Evolutionary conservation across 2,888 invertebrate genomes (phyloP).

Genomic region (Dolichopus griseipennis): DNA sequence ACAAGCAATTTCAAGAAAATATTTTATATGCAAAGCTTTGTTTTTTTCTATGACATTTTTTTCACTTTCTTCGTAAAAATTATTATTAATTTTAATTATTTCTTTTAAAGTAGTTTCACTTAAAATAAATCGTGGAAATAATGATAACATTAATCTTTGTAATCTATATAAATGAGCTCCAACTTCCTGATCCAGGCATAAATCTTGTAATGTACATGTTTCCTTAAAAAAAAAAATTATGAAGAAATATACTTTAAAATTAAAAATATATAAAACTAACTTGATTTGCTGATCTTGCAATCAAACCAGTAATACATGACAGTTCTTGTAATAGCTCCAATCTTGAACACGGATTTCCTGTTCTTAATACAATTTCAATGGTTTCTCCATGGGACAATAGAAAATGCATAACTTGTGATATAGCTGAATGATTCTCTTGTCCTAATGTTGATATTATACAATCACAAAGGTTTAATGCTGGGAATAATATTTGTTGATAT

Average conservation of each 20-base stretch:
- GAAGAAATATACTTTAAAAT: not conserved
- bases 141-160: constrained; percentile 63
- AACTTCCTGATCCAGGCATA: constrained; percentile 43
- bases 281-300: constrained; percentile 58
- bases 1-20: constrained; percentile 55
- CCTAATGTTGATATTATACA: constrained; percentile 75
- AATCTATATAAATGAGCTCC: constrained; percentile 58
- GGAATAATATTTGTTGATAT: constrained; percentile 74
- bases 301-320: constrained; percentile 65
- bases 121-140: constrained; percentile 61
- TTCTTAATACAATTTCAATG: constrained; percentile 66
- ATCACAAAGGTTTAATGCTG: constrained; percentile 72
- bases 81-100: constrained; percentile 32
- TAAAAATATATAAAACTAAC: constrained; percentile 26
- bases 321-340: constrained; percentile 62
- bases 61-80: constrained; percentile 25
- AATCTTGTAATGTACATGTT: constrained; percentile 33
- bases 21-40: constrained; percentile 42
- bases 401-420: constrained; percentile 70
- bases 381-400: constrained; percentile 74
- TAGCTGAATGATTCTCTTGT: constrained; percentile 71
- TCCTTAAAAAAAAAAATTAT: constrained; percentile 29
- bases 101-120: constrained; percentile 39
- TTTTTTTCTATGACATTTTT: constrained; percentile 24
- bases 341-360: constrained; percentile 57